These are phyloP conservation scores for Notamacropus eugenii DNA, from an alignment of 2,797 vertebrate species.

Conservation along the genomic window DNA sequence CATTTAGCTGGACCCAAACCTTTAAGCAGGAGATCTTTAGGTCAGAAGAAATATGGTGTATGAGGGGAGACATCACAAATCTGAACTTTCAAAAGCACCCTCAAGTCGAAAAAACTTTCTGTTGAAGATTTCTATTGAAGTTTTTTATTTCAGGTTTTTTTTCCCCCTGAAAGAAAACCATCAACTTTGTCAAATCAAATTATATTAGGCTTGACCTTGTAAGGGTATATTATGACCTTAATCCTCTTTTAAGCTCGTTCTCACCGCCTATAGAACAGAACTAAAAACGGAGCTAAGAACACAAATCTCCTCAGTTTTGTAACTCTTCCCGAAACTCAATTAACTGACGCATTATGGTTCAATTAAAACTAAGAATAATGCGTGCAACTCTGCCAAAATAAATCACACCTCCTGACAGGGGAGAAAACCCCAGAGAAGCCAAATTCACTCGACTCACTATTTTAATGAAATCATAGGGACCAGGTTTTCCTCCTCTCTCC, in stretches of 20 bases:
- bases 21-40: not conserved
- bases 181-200: not conserved
- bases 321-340: slow-evolving; percentile 11
- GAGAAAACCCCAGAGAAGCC: not conserved
- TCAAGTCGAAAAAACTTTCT: slow-evolving; percentile 16
- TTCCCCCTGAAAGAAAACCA: not conserved
- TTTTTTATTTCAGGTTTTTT: not conserved
- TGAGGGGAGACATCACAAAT: slow-evolving; percentile 27
- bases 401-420: slow-evolving; percentile 13
- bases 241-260: not conserved
- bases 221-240: not conserved
- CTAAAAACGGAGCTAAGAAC: not conserved
- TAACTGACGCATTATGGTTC: not conserved
- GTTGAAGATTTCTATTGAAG: slow-evolving; percentile 35
- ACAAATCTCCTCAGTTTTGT: not conserved
- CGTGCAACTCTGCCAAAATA: slow-evolving; percentile 31
- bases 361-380: slow-evolving; percentile 28
- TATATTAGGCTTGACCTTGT: not conserved
- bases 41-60: slow-evolving; percentile 6
- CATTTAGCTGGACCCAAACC: not conserved
- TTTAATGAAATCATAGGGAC: not conserved
- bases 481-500: slow-evolving; percentile 8
- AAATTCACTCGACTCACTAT: not conserved
- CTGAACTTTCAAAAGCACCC: not conserved
- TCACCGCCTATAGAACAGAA: slow-evolving; percentile 1